phyloP scores from a whole-genome alignment of 2,797 vertebrate species.

The Salarias fasciatus region DNA sequence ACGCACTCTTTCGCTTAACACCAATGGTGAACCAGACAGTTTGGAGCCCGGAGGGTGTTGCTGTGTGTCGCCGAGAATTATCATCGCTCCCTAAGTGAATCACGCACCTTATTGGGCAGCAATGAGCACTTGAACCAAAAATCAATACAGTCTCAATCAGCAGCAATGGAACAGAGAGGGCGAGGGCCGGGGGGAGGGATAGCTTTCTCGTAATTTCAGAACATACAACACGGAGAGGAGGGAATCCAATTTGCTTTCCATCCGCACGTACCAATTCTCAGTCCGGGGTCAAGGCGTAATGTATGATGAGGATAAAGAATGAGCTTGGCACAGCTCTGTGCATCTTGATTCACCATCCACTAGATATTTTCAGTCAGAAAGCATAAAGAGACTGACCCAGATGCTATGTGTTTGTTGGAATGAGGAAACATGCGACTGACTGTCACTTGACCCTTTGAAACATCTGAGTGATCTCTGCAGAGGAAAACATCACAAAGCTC shows the following conservation, averaged over 20 bases:
- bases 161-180: slow-evolving; percentile 53
- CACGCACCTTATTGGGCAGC: slow-evolving; percentile 72
- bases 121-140: slow-evolving; percentile 75
- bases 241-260: slow-evolving; percentile 54
- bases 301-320: slow-evolving; percentile 30
- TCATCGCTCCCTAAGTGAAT: slow-evolving; percentile 73
- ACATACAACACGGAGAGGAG: slow-evolving; percentile 33
- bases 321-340: not conserved
- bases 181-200: slow-evolving; percentile 17
- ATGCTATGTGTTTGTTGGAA: too few relatives aligned
- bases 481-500: too few relatives aligned
- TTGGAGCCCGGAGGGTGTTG: slow-evolving; percentile 65
- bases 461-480: too few relatives aligned
- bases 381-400: too few relatives aligned
- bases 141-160: slow-evolving; percentile 80
- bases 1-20: slow-evolving; percentile 60
- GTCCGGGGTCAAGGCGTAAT: slow-evolving; percentile 17
- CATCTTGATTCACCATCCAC: not conserved
- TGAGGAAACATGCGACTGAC: too few relatives aligned
- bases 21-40: slow-evolving; percentile 63
- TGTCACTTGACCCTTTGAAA: too few relatives aligned
- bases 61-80: slow-evolving; percentile 75
- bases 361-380: slow-evolving; percentile 1
- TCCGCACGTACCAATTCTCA: slow-evolving; percentile 28
- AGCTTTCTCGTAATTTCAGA: slow-evolving; percentile 58